phyloP scores from a whole-genome alignment of 2,888 invertebrate genomes.

The Zaprionus bogoriensis region DNA sequence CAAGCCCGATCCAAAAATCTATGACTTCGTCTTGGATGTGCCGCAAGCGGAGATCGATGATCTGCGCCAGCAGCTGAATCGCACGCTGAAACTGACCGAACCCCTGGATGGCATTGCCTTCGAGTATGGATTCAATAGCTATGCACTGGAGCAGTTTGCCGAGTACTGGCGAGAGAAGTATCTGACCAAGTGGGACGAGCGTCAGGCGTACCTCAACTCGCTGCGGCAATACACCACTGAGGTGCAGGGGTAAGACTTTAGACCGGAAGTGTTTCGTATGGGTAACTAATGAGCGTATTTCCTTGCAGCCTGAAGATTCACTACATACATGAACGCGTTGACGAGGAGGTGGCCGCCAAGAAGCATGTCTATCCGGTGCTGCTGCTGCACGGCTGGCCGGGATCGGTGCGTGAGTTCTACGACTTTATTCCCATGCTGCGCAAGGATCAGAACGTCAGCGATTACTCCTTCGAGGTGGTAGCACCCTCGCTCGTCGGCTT shows the following conservation, averaged over 20 bases:
- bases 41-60: conserved; percentile 83
- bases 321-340: conserved; percentile 85
- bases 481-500: conserved; percentile 88
- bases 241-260: conserved; percentile 85
- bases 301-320: conserved; percentile 85
- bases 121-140: conserved; percentile 91
- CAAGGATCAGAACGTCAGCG: conserved; percentile 83
- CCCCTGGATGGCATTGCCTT: conserved; percentile 88
- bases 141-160: conserved; percentile 86
- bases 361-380: conserved; percentile 86
- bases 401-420: conserved; percentile 91
- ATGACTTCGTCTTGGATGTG: conserved; percentile 67
- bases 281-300: not conserved
- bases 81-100: conserved; percentile 83
- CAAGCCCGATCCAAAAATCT: conserved; percentile 73
- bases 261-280: no score
- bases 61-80: conserved; percentile 85
- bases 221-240: conserved; percentile 90
- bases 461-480: conserved; percentile 87
- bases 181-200: conserved; percentile 86
- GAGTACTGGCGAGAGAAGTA: conserved; percentile 91
- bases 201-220: conserved; percentile 87
- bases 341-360: conserved; percentile 82
- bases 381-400: conserved; percentile 94
- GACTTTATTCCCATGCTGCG: conserved; percentile 88